A percentile compares a stretch with the other conserved stretches of the same genome.
Evolutionary conservation across 2,797 vertebrate species (phyloP).

Genomic region (Nannoperca australis): DNA sequence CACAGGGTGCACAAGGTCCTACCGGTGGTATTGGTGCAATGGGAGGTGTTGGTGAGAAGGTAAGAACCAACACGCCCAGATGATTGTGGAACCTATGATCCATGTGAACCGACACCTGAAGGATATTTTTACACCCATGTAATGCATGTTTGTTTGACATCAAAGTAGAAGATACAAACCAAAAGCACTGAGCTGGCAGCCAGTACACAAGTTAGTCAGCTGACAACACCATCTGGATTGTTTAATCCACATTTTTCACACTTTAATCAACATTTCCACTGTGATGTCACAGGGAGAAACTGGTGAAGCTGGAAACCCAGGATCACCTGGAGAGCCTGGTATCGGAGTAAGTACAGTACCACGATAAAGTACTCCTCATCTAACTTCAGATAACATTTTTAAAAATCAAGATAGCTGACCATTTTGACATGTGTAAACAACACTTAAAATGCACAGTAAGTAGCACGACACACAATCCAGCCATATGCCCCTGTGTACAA

Average conservation of each 20-base stretch:
- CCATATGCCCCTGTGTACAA: not conserved
- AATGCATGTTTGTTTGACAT: not conserved
- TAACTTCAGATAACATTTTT: constrained; percentile 2
- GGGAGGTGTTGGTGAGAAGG: constrained; percentile 97
- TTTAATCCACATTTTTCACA: constrained; percentile 14
- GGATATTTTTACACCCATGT: not conserved
- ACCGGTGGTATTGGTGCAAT: constrained; percentile 92
- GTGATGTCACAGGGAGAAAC: constrained; percentile 89
- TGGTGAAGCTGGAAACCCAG: constrained; percentile 97
- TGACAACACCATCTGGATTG: not conserved
- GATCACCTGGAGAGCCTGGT: constrained; percentile 93
- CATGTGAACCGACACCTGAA: too few relatives aligned
- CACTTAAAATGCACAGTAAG: constrained; percentile 6
- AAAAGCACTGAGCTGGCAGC: not conserved
- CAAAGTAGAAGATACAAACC: not conserved
- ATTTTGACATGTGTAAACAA: constrained; percentile 2
- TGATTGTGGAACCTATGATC: not conserved
- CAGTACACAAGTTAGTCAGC: not conserved
- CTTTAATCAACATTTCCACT: constrained; percentile 22
- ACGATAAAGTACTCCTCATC: not conserved
- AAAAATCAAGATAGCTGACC: not conserved
- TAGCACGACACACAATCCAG: not conserved
- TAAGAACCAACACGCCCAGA: constrained; percentile 68
- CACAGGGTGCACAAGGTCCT: constrained; percentile 95
- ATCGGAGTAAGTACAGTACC: constrained; percentile 86